Evolutionary conservation across 2,888 invertebrate genomes (phyloP), one percentile per base, ranked within the genome.

Genomic region (Magallana nippona): DNA sequence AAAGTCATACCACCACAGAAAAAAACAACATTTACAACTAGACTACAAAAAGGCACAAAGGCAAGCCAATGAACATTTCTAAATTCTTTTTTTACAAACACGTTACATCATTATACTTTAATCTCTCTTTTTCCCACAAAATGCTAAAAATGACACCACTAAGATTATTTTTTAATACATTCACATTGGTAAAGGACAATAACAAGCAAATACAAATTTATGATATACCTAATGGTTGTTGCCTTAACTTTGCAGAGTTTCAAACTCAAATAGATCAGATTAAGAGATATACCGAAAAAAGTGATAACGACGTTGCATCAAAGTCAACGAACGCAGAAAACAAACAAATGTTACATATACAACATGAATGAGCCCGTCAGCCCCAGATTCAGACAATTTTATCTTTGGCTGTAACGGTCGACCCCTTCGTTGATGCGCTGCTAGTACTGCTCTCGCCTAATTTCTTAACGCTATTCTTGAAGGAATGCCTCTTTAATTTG

Each of bases 381-480:
- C 60, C 44, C 44, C 44, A 44, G 44, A 60, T n/a, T 60, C 60
- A 60, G n/a, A 60, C n/a, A n/a, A n/a, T 60, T 60, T 60, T 60
- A 8, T 60, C 60, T n/a, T 60, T 60, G n/a, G n/a, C 19, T 19
- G 22, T 22, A 2, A 71, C 27, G 8, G 22, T 71, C 22, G 71
- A 71, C 32, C 11, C 71, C 32, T 71, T 71, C 1, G 71, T 71
- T 11, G 71, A 71, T 71, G 71, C 15, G 27, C 27, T 71, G 27
- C 71, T 71, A 15, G 71, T 27, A 44, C 44, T 44, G 32, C 71
- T 71, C 32, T 71, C 71, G 27, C 19, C 60, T 11, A 27, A 3
- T 13, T 71, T 71, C 13, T 71, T 71, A 13, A 22, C 15, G 22
- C 27, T 71, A 17, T 13, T 32, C 32, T 27, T 71, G 71, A 32